These are phyloP conservation scores for Tetraodon nigroviridis DNA, from an alignment of 2,113 vertebrate genomes.

Conservation along the genomic window DNA sequence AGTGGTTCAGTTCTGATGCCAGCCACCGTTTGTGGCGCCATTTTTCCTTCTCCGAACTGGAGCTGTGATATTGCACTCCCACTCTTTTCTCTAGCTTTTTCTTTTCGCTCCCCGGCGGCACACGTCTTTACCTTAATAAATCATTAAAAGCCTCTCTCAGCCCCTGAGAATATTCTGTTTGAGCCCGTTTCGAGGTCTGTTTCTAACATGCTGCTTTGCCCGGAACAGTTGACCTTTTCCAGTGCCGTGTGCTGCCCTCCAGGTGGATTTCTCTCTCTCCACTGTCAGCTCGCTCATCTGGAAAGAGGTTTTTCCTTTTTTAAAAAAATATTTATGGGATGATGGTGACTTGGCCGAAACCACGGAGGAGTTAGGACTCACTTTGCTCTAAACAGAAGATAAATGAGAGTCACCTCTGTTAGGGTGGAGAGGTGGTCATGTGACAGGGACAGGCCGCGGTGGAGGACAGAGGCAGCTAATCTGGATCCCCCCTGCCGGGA, in stretches of 20 bases:
- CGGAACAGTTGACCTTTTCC: not conserved
- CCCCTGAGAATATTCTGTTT: conserved; percentile 16
- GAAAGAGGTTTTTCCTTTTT: too few relatives aligned
- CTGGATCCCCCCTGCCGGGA: too few relatives aligned
- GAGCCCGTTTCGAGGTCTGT: conserved; percentile 13
- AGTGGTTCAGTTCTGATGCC: conserved; percentile 15
- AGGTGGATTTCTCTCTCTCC: conserved; percentile 1
- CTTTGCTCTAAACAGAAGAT: not conserved
- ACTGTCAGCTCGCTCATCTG: too few relatives aligned
- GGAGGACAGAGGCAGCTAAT: not conserved
- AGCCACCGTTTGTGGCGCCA: not conserved
- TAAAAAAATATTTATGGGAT: too few relatives aligned
- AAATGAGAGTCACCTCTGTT: not conserved
- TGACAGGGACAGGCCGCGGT: not conserved
- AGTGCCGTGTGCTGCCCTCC: not conserved
- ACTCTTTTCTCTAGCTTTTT: conserved; percentile 6
- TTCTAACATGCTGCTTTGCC: not conserved
- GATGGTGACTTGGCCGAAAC: not conserved
- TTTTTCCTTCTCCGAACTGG: conserved; percentile 4
- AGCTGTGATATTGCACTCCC: conserved; percentile 9
- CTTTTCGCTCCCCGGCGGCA: conserved; percentile 20
- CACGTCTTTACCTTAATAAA: conserved; percentile 33
- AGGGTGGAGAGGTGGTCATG: too few relatives aligned
- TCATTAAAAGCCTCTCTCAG: conserved; percentile 6
- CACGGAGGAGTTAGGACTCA: not conserved